These are phyloP conservation scores for Macquaria ambigua DNA, from an alignment of 2,113 vertebrate species.

Conservation along the genomic window DNA sequence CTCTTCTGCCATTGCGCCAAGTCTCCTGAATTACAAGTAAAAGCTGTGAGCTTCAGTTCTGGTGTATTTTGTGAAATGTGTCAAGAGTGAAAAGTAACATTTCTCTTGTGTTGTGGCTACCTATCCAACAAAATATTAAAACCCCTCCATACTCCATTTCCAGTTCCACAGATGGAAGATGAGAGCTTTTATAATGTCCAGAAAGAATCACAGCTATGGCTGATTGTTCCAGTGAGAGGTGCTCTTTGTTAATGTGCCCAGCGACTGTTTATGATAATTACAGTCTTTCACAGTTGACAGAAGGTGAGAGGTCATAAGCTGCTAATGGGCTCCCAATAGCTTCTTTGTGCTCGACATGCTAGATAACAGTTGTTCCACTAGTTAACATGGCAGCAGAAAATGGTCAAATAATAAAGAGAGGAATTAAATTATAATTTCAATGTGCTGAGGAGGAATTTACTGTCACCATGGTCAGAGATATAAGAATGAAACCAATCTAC, in stretches of 20 bases:
- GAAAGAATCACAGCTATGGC: slow-evolving; percentile 14
- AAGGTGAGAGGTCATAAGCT: slow-evolving; percentile 59
- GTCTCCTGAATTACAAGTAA: not conserved
- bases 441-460: not conserved
- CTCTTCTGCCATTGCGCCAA: not conserved
- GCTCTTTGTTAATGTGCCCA: slow-evolving; percentile 48
- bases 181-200: slow-evolving; percentile 13
- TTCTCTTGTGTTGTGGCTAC: not conserved
- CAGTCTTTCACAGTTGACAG: slow-evolving; percentile 56
- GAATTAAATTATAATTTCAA: slow-evolving; percentile 6
- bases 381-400: slow-evolving; percentile 26
- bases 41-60: not conserved
- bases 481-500: not conserved
- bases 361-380: slow-evolving; percentile 35
- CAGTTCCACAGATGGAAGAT: not conserved
- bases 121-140: not conserved
- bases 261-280: slow-evolving; percentile 69
- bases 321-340: slow-evolving; percentile 63
- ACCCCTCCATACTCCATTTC: not conserved
- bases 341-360: slow-evolving; percentile 31
- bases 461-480: not conserved
- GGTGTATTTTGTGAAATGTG: not conserved
- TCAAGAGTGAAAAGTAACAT: not conserved
- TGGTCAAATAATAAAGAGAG: slow-evolving; percentile 6
- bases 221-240: slow-evolving; percentile 2